Percentiles rank a stretch among this genome's conserved stretches.
phyloP scores from a whole-genome alignment of 2,888 invertebrate species.

The Electrophaes corylata region DNA sequence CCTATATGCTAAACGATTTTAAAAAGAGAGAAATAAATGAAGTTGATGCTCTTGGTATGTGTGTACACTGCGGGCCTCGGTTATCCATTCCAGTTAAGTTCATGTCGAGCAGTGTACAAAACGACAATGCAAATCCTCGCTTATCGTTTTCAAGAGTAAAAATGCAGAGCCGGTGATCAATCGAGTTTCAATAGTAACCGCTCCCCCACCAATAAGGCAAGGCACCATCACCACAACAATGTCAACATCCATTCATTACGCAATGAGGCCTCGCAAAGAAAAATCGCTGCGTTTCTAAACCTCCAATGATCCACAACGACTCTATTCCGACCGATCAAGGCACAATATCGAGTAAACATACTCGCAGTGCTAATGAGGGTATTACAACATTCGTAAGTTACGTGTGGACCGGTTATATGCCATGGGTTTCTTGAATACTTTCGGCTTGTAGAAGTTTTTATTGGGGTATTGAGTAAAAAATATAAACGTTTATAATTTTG shows the following conservation, averaged over 20 bases:
- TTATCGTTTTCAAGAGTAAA: no score
- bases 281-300: conserved; percentile 67
- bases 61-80: no score
- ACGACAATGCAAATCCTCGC: no score
- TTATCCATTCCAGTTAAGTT: no score
- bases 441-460: conserved; percentile 34
- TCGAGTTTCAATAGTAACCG: conserved; percentile 35
- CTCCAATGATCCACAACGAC: conserved; percentile 39
- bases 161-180: conserved; percentile 11
- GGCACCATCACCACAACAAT: conserved; percentile 60
- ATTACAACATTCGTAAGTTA: conserved; percentile 43
- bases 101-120: no score
- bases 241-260: conserved; percentile 79
- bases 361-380: conserved; percentile 39
- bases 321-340: conserved; percentile 45
- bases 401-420: conserved; percentile 39
- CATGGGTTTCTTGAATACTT: conserved; percentile 38
- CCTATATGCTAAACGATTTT: no score
- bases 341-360: conserved; percentile 36
- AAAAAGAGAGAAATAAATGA: no score
- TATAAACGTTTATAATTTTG: not conserved
- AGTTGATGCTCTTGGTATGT: no score
- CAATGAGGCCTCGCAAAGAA: conserved; percentile 74
- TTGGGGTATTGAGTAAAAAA: not conserved
- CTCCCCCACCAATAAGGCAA: conserved; percentile 37